Percentiles rank a stretch among this genome's conserved stretches.
Evolutionary conservation across 1,140 invertebrate species (phyloP).

Genomic region (Dendrolimus punctatus): DNA sequence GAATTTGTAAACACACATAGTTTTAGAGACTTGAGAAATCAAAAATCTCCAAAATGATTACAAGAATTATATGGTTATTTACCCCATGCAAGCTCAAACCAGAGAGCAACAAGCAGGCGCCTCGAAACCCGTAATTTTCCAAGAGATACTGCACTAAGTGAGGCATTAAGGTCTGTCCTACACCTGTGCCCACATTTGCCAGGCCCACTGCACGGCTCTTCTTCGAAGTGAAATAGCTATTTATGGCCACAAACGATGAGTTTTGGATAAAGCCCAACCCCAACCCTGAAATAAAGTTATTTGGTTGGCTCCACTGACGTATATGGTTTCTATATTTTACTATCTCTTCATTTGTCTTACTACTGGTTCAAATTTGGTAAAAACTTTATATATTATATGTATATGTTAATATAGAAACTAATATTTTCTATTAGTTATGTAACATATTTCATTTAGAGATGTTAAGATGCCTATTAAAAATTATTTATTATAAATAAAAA

Average conservation of each 20-base stretch:
- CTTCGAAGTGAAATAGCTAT: slow-evolving; percentile 79
- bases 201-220: slow-evolving; percentile 79
- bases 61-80: slow-evolving; percentile 21
- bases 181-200: slow-evolving; percentile 79
- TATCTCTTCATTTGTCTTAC: too few relatives aligned
- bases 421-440: too few relatives aligned
- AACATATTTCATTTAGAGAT: too few relatives aligned
- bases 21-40: too few relatives aligned
- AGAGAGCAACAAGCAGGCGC: slow-evolving; percentile 75
- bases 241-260: slow-evolving; percentile 80
- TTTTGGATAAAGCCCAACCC: slow-evolving; percentile 78
- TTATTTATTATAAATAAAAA: too few relatives aligned
- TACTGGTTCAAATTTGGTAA: too few relatives aligned
- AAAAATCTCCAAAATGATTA: too few relatives aligned
- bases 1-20: too few relatives aligned
- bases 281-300: slow-evolving; percentile 68
- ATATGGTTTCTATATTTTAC: background rate
- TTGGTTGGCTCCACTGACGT: background rate
- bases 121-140: slow-evolving; percentile 72
- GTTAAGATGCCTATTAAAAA: too few relatives aligned
- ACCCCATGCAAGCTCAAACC: slow-evolving; percentile 75
- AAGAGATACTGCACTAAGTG: slow-evolving; percentile 76
- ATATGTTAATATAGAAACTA: too few relatives aligned
- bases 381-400: too few relatives aligned
- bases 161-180: slow-evolving; percentile 84